Evolutionary conservation across 2,888 invertebrate species (phyloP).

Genomic region (Torymus texanus): DNA sequence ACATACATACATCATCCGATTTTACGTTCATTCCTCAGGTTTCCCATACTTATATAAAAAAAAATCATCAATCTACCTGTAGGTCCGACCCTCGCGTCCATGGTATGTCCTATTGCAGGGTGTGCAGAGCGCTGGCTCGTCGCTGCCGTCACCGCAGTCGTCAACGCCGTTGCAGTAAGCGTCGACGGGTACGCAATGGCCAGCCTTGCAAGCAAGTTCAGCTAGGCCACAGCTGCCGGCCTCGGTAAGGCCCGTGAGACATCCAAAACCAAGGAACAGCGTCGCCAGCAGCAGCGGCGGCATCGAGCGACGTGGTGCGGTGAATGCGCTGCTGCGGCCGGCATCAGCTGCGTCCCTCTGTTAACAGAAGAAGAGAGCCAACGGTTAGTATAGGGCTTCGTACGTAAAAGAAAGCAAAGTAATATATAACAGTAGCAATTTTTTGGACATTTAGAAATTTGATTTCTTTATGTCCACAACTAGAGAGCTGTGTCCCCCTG

Average conservation of each 20-base stretch:
- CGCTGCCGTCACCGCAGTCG: slow-evolving; percentile 90
- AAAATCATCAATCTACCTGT: slow-evolving; percentile 74
- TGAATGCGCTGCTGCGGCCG: background rate
- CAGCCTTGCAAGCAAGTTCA: slow-evolving; percentile 83
- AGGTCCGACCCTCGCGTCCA: slow-evolving; percentile 84
- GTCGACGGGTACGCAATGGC: slow-evolving; percentile 88
- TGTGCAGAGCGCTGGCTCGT: slow-evolving; percentile 88
- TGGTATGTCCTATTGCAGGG: slow-evolving; percentile 94
- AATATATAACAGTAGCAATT: too few species aligned
- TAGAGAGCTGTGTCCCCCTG: too few species aligned
- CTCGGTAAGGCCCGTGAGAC: slow-evolving; percentile 5
- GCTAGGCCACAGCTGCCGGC: slow-evolving; percentile 83
- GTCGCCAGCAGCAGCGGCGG: slow-evolving; percentile 1
- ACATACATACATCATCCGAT: too few species aligned
- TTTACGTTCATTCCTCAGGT: too few species aligned
- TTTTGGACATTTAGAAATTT: too few species aligned
- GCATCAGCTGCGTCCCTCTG: slow-evolving; percentile 51
- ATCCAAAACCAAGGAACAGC: background rate
- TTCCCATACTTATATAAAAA: background rate
- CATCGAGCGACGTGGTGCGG: background rate
- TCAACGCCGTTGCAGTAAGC: slow-evolving; percentile 89
- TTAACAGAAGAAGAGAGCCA: background rate
- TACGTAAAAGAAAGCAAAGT: too few species aligned
- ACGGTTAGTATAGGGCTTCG: too few species aligned
- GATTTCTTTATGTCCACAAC: too few species aligned